Conservation (phyloP, 2,113 vertebrate species). For the Myrmecophaga tridactyla region DNA sequence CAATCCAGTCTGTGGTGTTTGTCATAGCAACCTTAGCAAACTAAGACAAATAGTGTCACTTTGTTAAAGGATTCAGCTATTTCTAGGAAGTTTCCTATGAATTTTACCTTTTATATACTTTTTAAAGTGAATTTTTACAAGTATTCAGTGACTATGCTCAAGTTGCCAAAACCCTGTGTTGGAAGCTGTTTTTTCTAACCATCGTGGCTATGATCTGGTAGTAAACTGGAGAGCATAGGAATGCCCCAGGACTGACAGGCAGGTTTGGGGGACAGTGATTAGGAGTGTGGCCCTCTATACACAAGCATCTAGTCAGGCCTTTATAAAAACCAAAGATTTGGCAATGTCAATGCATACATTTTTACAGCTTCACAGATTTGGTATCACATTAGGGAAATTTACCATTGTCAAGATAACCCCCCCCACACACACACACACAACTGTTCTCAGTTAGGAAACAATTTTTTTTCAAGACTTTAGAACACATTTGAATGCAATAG, state of each 20-base stretch:
- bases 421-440: no score
- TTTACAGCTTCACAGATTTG: not conserved
- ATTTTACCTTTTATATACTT: not conserved
- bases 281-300: not conserved
- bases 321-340: not conserved
- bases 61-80: not conserved
- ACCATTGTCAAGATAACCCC: not conserved
- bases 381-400: not conserved
- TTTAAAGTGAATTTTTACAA: not conserved
- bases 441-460: not conserved
- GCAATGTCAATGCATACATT: not conserved
- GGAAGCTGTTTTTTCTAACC: not conserved
- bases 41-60: not conserved
- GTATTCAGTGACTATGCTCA: not conserved
- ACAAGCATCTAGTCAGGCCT: not conserved
- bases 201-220: not conserved
- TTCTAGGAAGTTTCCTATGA: not conserved
- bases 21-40: not conserved
- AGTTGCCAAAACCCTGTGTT: not conserved
- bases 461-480: slow-evolving; percentile 16
- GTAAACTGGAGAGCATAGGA: not conserved
- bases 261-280: not conserved
- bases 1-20: no score
- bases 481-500: slow-evolving; percentile 15
- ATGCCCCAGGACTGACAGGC: not conserved